Evolutionary conservation across 2,888 invertebrate species (phyloP).

Genomic region (Epirrhoe alternata): DNA sequence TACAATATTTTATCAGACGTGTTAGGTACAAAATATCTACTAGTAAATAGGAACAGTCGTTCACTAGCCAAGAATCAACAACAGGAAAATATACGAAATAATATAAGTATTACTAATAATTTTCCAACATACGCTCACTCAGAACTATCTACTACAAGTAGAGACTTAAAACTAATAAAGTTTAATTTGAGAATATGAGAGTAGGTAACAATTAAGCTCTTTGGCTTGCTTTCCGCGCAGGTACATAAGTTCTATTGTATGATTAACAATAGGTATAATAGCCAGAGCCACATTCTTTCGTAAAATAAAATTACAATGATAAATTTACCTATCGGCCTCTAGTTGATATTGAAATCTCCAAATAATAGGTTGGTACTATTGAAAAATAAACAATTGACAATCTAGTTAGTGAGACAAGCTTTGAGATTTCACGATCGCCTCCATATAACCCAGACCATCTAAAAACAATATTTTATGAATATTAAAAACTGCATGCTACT

Average conservation of each 20-base stretch:
- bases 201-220: constrained; percentile 28
- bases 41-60: constrained; percentile 22
- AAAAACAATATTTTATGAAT: no score
- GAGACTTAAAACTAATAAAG: not conserved
- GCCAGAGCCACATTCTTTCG: constrained; percentile 3
- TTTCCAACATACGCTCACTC: constrained; percentile 2
- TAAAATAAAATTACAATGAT: not conserved
- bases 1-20: constrained; percentile 24
- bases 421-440: no score
- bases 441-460: no score
- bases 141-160: not conserved
- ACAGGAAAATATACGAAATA: constrained; percentile 10
- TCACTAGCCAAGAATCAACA: constrained; percentile 28
- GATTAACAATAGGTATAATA: constrained; percentile 9
- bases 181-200: constrained; percentile 3
- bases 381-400: no score
- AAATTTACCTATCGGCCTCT: not conserved
- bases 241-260: constrained; percentile 26
- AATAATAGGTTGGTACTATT: no score
- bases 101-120: constrained; percentile 18
- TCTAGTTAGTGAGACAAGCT: no score
- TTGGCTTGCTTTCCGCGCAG: constrained; percentile 27
- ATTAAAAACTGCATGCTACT: no score
- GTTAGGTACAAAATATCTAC: constrained; percentile 11
- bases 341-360: no score